Evolutionary conservation across 2,113 vertebrate species (phyloP).

Genomic region (Coryphaenoides rupestris): DNA sequence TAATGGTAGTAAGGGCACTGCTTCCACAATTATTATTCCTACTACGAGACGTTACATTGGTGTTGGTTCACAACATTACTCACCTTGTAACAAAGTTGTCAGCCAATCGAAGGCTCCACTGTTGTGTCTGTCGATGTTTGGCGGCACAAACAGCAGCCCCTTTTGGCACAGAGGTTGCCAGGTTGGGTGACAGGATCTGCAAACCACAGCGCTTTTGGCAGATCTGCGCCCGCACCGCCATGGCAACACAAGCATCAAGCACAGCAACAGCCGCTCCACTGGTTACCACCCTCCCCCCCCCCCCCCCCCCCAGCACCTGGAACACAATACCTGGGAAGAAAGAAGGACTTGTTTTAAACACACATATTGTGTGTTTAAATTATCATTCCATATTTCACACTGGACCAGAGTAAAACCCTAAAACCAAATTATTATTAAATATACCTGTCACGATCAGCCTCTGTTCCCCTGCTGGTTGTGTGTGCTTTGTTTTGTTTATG

Average conservation of each 20-base stretch:
- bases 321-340: slow-evolving; percentile 78
- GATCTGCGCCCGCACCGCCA: slow-evolving; percentile 92
- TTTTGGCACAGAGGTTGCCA: slow-evolving; percentile 99
- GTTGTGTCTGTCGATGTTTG: slow-evolving; percentile 98
- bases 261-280: slow-evolving; percentile 98
- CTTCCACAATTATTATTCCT: no score
- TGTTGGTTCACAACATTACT: background rate
- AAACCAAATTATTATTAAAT: no score
- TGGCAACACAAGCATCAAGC: slow-evolving; percentile 82
- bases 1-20: no score
- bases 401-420: no score
- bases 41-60: no score
- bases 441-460: no score
- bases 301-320: no score
- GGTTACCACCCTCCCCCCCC: slow-evolving; percentile 73
- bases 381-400: background rate
- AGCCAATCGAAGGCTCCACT: slow-evolving; percentile 92
- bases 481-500: no score
- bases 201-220: slow-evolving; percentile 98
- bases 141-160: slow-evolving; percentile 97
- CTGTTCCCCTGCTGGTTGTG: no score
- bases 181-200: slow-evolving; percentile 97
- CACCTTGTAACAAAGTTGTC: slow-evolving; percentile 97
- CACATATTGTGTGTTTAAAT: background rate
- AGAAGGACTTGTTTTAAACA: background rate